Base-by-base conservation (phyloP, 2,888 invertebrate genomes). In the Phortica okadai region DNA sequence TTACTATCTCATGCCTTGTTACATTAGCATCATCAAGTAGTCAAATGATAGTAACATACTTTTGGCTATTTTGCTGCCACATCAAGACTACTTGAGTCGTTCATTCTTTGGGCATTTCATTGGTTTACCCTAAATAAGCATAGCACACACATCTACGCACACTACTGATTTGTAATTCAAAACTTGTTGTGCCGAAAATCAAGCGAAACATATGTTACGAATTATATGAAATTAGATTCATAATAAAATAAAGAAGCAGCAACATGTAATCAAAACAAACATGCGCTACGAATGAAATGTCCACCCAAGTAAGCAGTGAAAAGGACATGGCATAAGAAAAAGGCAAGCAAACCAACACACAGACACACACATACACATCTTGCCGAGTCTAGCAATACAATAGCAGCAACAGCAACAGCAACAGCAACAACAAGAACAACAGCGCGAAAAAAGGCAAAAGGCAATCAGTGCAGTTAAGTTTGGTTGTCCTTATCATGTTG, bases 161-260 rank as follows among this genome's bases (percentile, higher is more conserved):
- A 25, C 7, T 42, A 75, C 87, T 84, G 84, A 87, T 87, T 86
- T 86, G 86, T 84, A 86, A 86, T 86, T 86, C 86, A 84, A 86
- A 84, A 84, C 87, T 83, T 83, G 86, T 84, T 75, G 67, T 73
- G 75, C 78, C 69, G 77, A 73, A 73, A 74, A 73, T 74, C 77
- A 80, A 72, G 73, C 77, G 80, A 79, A 87, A 82, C 87, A 87
- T 87, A 84, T 87, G 88, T 84, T 86, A 82, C 88, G 86, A 86
- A 87, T 87, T 87, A 86, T 87, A 86, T 84, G 86, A 84, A 86
- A 86, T 86, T 87, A 86, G 87, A 87, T 85, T 85, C 83, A 85
- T 87, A 86, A 85, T 86, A 87, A 86, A 84, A 84, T 86, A 85
- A 86, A 83, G 84, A 81, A 80, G 82, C 84, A 79, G 75, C 84